Percentiles rank a stretch among this genome's conserved stretches.
Evolutionary conservation across 53 echinoderm and acorn worm species (phyloP).

Genomic region (Crossaster papposus): DNA sequence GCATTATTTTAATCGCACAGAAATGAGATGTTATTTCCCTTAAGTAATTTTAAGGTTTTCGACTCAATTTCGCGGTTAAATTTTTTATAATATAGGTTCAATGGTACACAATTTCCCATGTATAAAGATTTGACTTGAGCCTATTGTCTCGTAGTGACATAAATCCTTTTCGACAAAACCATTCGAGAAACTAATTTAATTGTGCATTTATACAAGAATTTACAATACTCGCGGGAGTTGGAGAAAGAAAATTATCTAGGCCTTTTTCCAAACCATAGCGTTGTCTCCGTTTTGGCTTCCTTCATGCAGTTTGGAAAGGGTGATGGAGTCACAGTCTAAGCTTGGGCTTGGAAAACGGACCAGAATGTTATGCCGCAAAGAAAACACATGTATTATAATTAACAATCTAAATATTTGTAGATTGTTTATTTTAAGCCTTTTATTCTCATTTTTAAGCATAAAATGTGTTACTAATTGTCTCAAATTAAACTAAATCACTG

Average conservation of each 20-base stretch:
- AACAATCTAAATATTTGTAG: neutral
- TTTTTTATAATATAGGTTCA: neutral
- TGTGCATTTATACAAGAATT: conserved; percentile 34
- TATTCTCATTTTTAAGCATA: neutral
- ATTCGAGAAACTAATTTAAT: neutral
- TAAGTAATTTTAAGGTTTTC: no score
- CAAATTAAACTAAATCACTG: neutral
- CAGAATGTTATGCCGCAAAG: neutral
- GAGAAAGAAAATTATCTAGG: neutral
- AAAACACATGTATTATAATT: neutral
- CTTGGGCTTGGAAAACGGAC: no score
- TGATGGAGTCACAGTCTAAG: no score
- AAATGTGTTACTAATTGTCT: neutral
- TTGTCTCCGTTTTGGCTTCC: no score
- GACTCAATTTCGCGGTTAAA: no score
- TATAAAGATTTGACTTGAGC: neutral
- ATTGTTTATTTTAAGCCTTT: neutral
- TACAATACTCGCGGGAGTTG: conserved; percentile 32
- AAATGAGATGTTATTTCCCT: no score
- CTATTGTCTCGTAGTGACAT: neutral
- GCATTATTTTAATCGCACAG: no score
- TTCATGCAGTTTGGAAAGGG: no score
- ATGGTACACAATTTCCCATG: neutral
- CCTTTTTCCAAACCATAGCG: no score
- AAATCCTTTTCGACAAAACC: neutral